Evolutionary conservation across 2,113 vertebrate species (phyloP).

Genomic region (Glareola pratincola): DNA sequence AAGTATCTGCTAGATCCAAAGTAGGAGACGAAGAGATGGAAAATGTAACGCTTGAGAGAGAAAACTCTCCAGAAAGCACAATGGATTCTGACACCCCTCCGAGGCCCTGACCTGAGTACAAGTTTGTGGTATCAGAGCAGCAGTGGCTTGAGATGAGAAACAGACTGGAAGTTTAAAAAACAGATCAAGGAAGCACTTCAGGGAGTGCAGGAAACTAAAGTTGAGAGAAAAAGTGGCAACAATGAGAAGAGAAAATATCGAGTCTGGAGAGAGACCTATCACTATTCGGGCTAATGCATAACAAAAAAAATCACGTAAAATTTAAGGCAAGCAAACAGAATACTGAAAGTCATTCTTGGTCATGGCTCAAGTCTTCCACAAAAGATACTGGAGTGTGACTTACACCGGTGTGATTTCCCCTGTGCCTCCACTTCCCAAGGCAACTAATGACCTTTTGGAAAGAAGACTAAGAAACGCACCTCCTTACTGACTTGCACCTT

Average conservation of each 20-base stretch:
- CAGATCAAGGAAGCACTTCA: neutral
- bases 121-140: neutral
- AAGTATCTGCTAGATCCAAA: neutral
- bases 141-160: neutral
- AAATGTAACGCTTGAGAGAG: neutral
- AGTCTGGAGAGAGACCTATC: neutral
- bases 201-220: neutral
- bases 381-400: neutral
- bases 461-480: neutral
- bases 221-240: neutral
- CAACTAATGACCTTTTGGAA: neutral
- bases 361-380: neutral
- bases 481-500: neutral
- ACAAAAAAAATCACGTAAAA: constrained; percentile 18
- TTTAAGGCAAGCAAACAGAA: neutral
- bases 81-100: neutral
- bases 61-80: neutral
- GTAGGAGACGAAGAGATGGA: neutral
- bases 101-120: neutral
- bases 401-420: neutral
- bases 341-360: neutral
- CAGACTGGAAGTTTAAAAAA: neutral
- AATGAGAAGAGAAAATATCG: neutral
- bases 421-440: neutral
- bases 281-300: neutral